Evolutionary conservation across 2,113 vertebrate genomes (phyloP).

Genomic region (Apus apus): DNA sequence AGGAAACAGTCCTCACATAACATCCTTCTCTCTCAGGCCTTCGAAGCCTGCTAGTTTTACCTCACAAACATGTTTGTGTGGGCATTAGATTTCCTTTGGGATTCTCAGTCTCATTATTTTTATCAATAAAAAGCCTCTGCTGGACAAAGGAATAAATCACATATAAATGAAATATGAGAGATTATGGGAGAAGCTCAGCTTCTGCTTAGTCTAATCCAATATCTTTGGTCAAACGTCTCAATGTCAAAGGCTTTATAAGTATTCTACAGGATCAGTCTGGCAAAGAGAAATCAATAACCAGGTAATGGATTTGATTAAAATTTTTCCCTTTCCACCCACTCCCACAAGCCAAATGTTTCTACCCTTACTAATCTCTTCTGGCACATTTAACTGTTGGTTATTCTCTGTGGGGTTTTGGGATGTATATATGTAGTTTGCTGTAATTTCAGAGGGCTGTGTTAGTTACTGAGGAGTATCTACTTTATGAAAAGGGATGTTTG

Average conservation of each 20-base stretch:
- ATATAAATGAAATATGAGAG: constrained; percentile 76
- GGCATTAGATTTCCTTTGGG: constrained; percentile 63
- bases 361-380: constrained; percentile 54
- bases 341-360: constrained; percentile 61
- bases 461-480: neutral
- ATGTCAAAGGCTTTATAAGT: constrained; percentile 78
- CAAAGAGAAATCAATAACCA: constrained; percentile 77
- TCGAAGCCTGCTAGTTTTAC: constrained; percentile 9
- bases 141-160: constrained; percentile 73
- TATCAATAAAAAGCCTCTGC: constrained; percentile 70
- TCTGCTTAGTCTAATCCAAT: constrained; percentile 75
- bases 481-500: neutral
- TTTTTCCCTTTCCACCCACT: constrained; percentile 7
- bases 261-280: constrained; percentile 74
- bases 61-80: constrained; percentile 44
- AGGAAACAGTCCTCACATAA: neutral
- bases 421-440: neutral
- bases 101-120: constrained; percentile 73
- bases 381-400: neutral
- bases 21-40: neutral
- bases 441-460: neutral
- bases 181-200: constrained; percentile 66
- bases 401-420: neutral
- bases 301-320: constrained; percentile 80
- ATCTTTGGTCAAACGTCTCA: constrained; percentile 74